Evolutionary conservation across 2,797 vertebrate species (phyloP), one percentile per base, ranked within the genome.

Genomic region (Garrulus glandarius): DNA sequence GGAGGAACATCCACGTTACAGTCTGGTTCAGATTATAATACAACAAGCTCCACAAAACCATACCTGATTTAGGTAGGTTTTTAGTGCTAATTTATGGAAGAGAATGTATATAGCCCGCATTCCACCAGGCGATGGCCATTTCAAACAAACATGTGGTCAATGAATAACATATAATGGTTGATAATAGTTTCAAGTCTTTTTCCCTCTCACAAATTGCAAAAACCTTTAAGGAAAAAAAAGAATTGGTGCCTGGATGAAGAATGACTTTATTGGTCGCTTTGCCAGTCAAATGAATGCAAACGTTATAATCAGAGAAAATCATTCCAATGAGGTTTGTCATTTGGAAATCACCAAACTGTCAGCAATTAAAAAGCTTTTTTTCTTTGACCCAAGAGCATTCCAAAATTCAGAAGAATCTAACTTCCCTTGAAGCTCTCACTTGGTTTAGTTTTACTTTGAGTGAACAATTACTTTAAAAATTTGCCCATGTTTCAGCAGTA

Each of bases 181-280:
- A 97, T 98, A 98, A 98, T 98, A 98, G 98, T 97, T 98, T 98
- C 97, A 98, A 96, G 98, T 97, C 97, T 97, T 98, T 98, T 97
- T 97, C 84, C 92, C 95, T 91, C 93, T 95, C 96, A 92, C 97
- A 98, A 98, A 98, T 98, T 97, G 97, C 97, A 98, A 98, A 98
- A 98, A 95, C 97, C 97, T 96, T 98, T 97, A 94, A 92, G 93
- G 21, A 13, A 70, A 95, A 93, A 96, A 97, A 95, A 83, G 96
- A 92, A 93, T 90, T 69, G 89, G 96, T 95, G 92, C 95, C 96
- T 97, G 97, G 84, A 97, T 98, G 97, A 98, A 98, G 97, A 97
- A 97, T 97, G 96, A 97, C 97, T 98, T 95, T 97, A 96, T 97
- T 97, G 97, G 96, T 96, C 60, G 90, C 90, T 97, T 96, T 97